Percentiles rank a stretch among this genome's conserved stretches.
phyloP scores from a whole-genome alignment of 2,113 vertebrate genomes.

The Salvelinus alpinus region DNA sequence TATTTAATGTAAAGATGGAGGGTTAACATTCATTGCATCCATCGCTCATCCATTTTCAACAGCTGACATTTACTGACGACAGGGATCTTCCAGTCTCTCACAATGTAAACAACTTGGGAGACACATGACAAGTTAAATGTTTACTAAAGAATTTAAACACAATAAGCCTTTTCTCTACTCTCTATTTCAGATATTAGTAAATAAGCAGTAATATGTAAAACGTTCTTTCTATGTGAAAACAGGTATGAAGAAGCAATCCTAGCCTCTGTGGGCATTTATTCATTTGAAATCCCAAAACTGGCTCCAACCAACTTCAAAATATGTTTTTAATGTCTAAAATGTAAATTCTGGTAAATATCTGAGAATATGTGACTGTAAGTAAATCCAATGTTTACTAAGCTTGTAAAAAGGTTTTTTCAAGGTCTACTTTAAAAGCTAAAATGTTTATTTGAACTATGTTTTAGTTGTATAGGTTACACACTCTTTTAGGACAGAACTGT shows the following conservation, averaged over 20 bases:
- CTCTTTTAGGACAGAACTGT: not conserved
- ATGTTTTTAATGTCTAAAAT: not conserved
- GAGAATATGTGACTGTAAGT: not conserved
- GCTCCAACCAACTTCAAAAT: not conserved
- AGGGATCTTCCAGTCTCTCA: conserved; percentile 14
- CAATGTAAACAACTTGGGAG: conserved; percentile 42
- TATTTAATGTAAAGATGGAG: conserved; percentile 56
- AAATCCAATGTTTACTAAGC: not conserved
- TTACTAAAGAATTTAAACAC: not conserved
- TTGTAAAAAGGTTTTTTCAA: not conserved
- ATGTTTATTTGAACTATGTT: not conserved
- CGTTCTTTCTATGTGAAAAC: not conserved
- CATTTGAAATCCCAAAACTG: not conserved
- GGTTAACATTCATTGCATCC: conserved; percentile 42
- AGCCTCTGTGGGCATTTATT: not conserved
- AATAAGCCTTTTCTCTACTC: not conserved
- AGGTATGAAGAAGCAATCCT: not conserved
- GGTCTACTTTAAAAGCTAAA: not conserved
- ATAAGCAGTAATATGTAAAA: not conserved
- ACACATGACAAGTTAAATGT: conserved; percentile 32
- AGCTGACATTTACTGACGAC: conserved; percentile 60
- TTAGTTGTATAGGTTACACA: conserved; percentile 1
- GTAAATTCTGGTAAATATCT: not conserved
- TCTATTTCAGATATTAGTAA: not conserved
- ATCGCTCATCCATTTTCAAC: conserved; percentile 43